Evolutionary conservation across 2,888 invertebrate genomes (phyloP).

Genomic region (Campopleginae sp.): DNA sequence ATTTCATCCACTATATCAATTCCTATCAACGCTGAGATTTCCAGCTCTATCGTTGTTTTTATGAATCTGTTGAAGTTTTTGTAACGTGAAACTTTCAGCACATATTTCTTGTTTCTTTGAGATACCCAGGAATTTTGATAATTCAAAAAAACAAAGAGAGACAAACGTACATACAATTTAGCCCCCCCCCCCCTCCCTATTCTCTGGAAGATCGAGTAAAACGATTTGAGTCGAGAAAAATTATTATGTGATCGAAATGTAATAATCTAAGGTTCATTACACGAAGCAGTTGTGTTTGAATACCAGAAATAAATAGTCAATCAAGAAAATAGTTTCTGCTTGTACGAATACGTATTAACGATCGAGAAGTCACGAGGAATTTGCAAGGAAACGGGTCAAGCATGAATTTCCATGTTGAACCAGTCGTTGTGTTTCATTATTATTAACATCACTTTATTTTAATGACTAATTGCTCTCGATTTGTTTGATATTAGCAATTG

Average conservation of each 20-base stretch:
- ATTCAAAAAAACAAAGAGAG: too few species aligned
- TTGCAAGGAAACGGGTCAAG: constrained; percentile 38
- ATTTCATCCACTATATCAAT: background rate
- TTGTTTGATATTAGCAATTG: constrained; percentile 7
- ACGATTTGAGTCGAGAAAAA: background rate
- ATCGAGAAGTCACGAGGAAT: constrained; percentile 31
- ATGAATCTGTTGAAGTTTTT: too few species aligned
- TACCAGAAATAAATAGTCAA: constrained; percentile 15
- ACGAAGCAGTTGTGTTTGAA: background rate
- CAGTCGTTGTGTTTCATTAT: constrained; percentile 27
- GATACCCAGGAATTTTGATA: too few species aligned
- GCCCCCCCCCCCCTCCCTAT: background rate
- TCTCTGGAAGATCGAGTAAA: background rate
- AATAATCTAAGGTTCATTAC: background rate
- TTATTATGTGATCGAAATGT: background rate
- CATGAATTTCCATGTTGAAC: constrained; percentile 41
- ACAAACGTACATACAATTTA: too few species aligned
- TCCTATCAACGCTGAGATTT: too few species aligned
- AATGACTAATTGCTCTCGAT: background rate
- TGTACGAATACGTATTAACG: background rate
- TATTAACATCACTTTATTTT: background rate
- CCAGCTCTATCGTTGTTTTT: too few species aligned
- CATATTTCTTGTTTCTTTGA: too few species aligned
- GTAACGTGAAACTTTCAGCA: too few species aligned
- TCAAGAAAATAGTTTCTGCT: background rate